Conservation (phyloP, 2,888 invertebrate species). For the Seira sanloemensis region DNA sequence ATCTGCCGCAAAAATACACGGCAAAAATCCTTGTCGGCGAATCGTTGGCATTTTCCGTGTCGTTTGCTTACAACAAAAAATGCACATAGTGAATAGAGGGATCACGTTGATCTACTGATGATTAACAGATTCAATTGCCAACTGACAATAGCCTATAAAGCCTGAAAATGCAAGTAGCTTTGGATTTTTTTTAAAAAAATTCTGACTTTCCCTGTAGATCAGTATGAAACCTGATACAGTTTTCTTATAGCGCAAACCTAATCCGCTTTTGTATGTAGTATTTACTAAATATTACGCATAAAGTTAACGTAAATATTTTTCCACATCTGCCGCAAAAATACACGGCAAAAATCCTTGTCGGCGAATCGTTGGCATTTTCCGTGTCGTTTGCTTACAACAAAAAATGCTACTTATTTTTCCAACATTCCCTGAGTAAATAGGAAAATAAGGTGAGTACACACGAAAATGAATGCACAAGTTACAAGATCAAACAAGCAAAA, state of each 20-base stretch:
- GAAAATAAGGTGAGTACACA: too few species aligned
- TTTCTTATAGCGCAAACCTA: slow-evolving; percentile 11
- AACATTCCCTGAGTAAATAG: too few species aligned
- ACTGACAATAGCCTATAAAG: too few species aligned
- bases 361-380: slow-evolving; percentile 31
- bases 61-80: slow-evolving; percentile 40
- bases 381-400: slow-evolving; percentile 47
- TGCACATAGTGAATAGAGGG: background rate
- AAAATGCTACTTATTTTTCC: too few species aligned
- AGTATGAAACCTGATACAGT: background rate
- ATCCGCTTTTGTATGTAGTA: too few species aligned
- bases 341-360: slow-evolving; percentile 14
- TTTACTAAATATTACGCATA: too few species aligned
- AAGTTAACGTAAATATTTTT: too few species aligned
- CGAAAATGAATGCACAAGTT: too few species aligned
- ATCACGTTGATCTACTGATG: too few species aligned
- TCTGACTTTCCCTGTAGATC: slow-evolving; percentile 15
- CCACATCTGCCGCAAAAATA: slow-evolving; percentile 25
- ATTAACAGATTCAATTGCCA: too few species aligned
- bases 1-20: slow-evolving; percentile 29
- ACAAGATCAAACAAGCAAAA: too few species aligned
- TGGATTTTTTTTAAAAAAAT: background rate
- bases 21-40: background rate
- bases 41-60: slow-evolving; percentile 43
- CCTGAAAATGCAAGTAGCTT: background rate